phyloP scores from a whole-genome alignment of 2,113 vertebrate species.

The Labeo rohita region DNA sequence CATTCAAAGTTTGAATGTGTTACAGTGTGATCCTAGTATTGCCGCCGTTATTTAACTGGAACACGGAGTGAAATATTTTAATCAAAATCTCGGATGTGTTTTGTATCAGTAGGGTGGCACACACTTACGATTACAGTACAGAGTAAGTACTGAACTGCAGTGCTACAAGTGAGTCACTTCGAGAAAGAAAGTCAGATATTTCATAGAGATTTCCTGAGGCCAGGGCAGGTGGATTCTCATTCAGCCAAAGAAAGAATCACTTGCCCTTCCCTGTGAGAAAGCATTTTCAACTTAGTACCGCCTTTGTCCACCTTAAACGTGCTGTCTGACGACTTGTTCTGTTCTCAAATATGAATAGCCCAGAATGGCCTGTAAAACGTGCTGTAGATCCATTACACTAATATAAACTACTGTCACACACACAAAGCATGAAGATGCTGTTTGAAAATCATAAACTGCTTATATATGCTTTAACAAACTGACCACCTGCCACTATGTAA shows the following conservation, averaged over 20 bases:
- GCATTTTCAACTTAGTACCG: not conserved
- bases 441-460: not conserved
- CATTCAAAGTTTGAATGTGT: not conserved
- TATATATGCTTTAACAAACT: not conserved
- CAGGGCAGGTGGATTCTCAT: constrained; percentile 14
- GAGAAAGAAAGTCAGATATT: not conserved
- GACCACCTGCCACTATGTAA: not conserved
- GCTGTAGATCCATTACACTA: too few species aligned
- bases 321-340: not conserved
- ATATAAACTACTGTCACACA: constrained; percentile 3
- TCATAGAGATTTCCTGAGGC: constrained; percentile 15
- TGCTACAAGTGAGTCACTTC: not conserved
- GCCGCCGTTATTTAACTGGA: not conserved
- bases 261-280: constrained; percentile 30
- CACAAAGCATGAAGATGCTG: not conserved
- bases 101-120: not conserved
- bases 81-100: not conserved
- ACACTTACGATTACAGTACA: not conserved
- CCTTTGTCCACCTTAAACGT: constrained; percentile 22
- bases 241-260: constrained; percentile 16
- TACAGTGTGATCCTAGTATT: not conserved
- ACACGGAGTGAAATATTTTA: not conserved
- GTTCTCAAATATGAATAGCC: not conserved
- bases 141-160: not conserved
- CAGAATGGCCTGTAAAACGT: not conserved